Percentiles rank a stretch among this genome's conserved stretches.
phyloP scores from a whole-genome alignment of 2,888 invertebrate genomes.

The Rotaria socialis region DNA sequence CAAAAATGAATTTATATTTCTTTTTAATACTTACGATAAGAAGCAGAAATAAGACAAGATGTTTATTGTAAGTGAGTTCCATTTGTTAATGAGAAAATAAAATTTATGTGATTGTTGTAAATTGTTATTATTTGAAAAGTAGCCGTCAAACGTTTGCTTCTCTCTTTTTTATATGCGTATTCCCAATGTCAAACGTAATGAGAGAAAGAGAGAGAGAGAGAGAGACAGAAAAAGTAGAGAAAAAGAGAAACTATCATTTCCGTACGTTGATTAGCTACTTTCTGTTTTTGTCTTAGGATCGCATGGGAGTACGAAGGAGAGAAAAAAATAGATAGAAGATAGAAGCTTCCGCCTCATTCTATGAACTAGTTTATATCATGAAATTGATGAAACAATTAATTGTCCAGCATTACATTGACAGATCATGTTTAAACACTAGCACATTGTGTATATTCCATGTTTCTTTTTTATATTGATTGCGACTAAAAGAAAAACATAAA shows the following conservation, averaged over 20 bases:
- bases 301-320: not conserved
- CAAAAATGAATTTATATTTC: not conserved
- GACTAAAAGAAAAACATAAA: not conserved
- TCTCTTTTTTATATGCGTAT: not conserved
- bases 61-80: not conserved
- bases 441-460: not conserved
- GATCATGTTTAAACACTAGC: not conserved
- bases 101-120: not conserved
- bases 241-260: not conserved
- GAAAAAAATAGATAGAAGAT: not conserved
- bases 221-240: not conserved
- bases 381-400: not conserved
- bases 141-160: not conserved
- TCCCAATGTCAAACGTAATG: not conserved
- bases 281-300: not conserved
- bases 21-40: not conserved
- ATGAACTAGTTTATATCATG: not conserved
- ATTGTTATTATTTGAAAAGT: not conserved
- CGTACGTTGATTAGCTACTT: not conserved
- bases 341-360: not conserved
- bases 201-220: not conserved
- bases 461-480: not conserved
- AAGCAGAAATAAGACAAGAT: not conserved
- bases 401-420: not conserved
- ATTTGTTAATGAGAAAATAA: not conserved